phyloP scores from a whole-genome alignment of 2,888 invertebrate genomes.

The Brachypalpus laphriformis region DNA sequence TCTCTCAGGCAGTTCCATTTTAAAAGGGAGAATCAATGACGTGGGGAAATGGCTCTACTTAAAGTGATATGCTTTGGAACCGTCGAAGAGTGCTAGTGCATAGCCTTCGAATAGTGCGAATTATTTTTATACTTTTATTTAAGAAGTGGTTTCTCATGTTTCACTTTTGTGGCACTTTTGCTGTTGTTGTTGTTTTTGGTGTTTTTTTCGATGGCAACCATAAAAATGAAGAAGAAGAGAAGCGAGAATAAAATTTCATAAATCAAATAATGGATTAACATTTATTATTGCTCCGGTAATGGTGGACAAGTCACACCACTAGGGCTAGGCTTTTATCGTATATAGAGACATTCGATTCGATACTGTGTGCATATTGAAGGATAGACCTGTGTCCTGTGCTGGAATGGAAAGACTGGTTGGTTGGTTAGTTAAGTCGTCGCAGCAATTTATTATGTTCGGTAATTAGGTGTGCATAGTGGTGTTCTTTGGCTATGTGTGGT shows the following conservation, averaged over 20 bases:
- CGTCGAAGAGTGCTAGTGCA: constrained; percentile 14
- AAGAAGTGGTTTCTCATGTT: constrained; percentile 73
- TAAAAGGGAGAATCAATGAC: background rate
- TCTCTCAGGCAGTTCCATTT: constrained; percentile 1
- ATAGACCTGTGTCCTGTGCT: constrained; percentile 14
- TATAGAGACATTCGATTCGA: constrained; percentile 71
- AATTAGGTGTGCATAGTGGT: constrained; percentile 72
- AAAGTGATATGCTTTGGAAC: constrained; percentile 47
- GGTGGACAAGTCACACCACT: constrained; percentile 73
- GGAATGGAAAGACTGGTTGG: constrained; percentile 25
- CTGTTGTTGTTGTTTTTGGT: background rate
- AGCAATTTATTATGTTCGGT: constrained; percentile 72
- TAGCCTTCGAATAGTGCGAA: constrained; percentile 52
- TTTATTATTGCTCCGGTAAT: constrained; percentile 75
- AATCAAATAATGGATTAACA: constrained; percentile 76
- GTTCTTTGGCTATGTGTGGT: constrained; percentile 35
- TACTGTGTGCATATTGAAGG: constrained; percentile 50
- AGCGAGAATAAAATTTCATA: constrained; percentile 74
- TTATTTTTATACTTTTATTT: constrained; percentile 62
- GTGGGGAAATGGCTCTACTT: constrained; percentile 24
- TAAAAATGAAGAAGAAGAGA: constrained; percentile 35
- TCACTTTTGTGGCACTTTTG: constrained; percentile 72
- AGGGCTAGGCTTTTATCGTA: constrained; percentile 66
- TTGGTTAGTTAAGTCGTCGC: constrained; percentile 71
- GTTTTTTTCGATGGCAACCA: constrained; percentile 4